Base-by-base conservation (phyloP, 2,888 invertebrate species). In the Tetranychus truncatus region DNA sequence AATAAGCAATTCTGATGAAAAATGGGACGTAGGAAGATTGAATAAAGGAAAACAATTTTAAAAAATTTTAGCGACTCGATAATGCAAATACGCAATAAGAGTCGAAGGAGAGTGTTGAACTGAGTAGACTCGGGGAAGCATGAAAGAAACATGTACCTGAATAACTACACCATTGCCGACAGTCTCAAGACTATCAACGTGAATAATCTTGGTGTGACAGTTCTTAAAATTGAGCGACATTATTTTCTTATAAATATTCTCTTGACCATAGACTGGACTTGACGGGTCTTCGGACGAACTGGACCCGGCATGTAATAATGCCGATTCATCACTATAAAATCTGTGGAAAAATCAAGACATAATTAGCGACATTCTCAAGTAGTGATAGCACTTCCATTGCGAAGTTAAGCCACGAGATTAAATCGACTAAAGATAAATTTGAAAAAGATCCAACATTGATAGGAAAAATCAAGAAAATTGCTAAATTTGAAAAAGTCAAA, bases 191-290 rank as follows among this genome's bases (percentile, higher is more conserved):
- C 94, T 91, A 85, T 95, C 95, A 78, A 96, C 95, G 85, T 95
- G 95, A 78, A 91, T 91, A 82, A 96, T 96, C 86, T 95, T 96
- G 72, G 96, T 94, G 86, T 95, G 95, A 83, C 96, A 96, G 85
- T 96, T 95, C 75, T 90, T 88, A 85, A 96, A 96, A 85, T 94
- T 92, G 80, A 96, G 86, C 81, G 93, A 92, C 84, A 93, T 90
- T 80, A 97, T 95, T 82, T 92, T 91, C 84, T 92, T 90, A 84
- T 96, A 94, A 80, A 97, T 96, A 82, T 95, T 91, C 85, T 92
- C 77, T 84, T 93, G 93, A 1, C 93, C 93, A 80, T 92, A 87
- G 74, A 91, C 91, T 75, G 92, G 89, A 81, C 88, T 88, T 65
- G 89, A 78, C 88, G 84, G 82, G 78, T 84, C 82, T 78, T 91